A percentile compares a stretch with the other conserved stretches of the same genome.
Evolutionary conservation across 2,888 invertebrate species (phyloP).

Genomic region (Aromia moschata): DNA sequence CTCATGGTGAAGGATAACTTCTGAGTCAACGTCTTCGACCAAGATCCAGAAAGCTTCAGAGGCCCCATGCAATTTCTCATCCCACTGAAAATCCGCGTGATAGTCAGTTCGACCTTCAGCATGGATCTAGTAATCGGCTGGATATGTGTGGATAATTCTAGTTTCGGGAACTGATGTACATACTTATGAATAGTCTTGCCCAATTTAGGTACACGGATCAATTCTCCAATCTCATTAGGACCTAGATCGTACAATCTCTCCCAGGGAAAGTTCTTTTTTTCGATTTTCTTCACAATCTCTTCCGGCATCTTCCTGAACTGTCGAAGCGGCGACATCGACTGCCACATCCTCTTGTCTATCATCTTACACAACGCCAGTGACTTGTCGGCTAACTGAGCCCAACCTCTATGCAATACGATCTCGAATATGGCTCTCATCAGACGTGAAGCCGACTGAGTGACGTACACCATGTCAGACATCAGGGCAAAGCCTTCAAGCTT

Average conservation of each 20-base stretch:
- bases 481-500: constrained; percentile 98
- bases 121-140: constrained; percentile 97
- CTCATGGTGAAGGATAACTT: constrained; percentile 94
- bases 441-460: constrained; percentile 96
- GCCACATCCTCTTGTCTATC: constrained; percentile 99
- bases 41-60: constrained; percentile 90
- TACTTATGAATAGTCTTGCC: constrained; percentile 96
- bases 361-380: constrained; percentile 96
- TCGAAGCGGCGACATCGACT: constrained; percentile 96
- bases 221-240: constrained; percentile 96
- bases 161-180: constrained; percentile 95
- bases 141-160: constrained; percentile 96
- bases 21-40: constrained; percentile 88
- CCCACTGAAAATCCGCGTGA: constrained; percentile 99
- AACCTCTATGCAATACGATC: constrained; percentile 87
- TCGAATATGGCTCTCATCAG: constrained; percentile 97
- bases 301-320: constrained; percentile 98
- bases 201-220: constrained; percentile 88
- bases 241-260: constrained; percentile 94
- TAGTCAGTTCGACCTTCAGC: constrained; percentile 92
- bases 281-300: constrained; percentile 95
- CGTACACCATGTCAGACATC: constrained; percentile 99
- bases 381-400: constrained; percentile 98
- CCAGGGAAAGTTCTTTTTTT: constrained; percentile 97
- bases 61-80: constrained; percentile 87